Percentiles rank a stretch among this genome's conserved stretches.
These are phyloP conservation scores for Leptopilina syphax DNA, from an alignment of 2,888 invertebrate genomes.

Conservation along the genomic window DNA sequence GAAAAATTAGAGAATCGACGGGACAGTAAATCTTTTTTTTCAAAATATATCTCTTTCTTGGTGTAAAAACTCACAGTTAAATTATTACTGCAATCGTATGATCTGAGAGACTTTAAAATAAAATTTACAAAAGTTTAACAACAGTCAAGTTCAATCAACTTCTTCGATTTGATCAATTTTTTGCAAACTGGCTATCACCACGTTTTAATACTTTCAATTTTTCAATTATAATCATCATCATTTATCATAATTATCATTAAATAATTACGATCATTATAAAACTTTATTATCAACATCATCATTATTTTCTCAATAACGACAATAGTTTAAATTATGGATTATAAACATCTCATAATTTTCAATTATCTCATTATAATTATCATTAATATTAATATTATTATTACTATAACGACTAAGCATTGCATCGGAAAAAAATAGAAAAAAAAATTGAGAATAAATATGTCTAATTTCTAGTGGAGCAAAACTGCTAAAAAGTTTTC, in stretches of 20 bases:
- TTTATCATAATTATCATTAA: no score
- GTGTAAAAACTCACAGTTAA: background rate
- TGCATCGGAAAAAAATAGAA: conserved; percentile 51
- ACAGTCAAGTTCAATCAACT: conserved; percentile 21
- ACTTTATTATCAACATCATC: background rate
- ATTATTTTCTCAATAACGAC: conserved; percentile 1
- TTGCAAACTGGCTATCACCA: conserved; percentile 30
- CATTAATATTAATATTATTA: conserved; percentile 42
- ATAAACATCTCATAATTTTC: no score
- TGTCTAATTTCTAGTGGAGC: conserved; percentile 66
- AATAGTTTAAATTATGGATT: no score
- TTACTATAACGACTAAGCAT: conserved; percentile 58
- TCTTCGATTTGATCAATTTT: background rate
- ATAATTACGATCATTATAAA: no score
- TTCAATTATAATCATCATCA: conserved; percentile 43
- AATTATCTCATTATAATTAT: conserved; percentile 14
- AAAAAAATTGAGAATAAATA: conserved; percentile 67
- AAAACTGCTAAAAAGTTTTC: conserved; percentile 62
- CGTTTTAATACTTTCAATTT: conserved; percentile 53
- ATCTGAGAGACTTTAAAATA: conserved; percentile 17
- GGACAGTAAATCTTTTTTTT: no score
- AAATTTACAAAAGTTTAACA: conserved; percentile 29
- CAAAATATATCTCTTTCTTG: background rate
- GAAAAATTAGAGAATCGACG: no score
- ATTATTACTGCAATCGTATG: background rate